phyloP scores from a whole-genome alignment of 2,113 vertebrate species.

The Salvelinus sp. region DNA sequence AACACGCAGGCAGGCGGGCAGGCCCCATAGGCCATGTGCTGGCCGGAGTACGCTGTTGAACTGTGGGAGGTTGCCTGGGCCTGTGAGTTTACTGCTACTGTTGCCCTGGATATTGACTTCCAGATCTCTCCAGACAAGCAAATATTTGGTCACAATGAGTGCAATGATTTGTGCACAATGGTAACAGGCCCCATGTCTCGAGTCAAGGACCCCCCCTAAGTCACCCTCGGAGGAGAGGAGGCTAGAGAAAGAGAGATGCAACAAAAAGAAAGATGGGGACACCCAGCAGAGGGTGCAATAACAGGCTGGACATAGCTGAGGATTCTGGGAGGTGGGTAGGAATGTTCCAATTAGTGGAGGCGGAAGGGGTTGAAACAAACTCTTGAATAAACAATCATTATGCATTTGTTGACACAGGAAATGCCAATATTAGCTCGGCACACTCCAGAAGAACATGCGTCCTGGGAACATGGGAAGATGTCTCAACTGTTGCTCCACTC shows the following conservation, averaged over 20 bases:
- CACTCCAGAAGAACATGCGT: conserved; percentile 23
- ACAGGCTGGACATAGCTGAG: not conserved
- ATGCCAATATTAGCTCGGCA: conserved; percentile 51
- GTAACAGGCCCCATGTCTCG: conserved; percentile 20
- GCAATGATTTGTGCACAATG: conserved; percentile 31
- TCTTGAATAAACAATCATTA: conserved; percentile 63
- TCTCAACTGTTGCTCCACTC: not conserved
- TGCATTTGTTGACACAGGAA: conserved; percentile 63
- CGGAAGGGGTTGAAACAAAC: conserved; percentile 41
- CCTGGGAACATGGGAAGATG: conserved; percentile 27
- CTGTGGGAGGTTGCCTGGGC: conserved; percentile 20
- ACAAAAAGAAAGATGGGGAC: conserved; percentile 26
- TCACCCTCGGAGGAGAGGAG: not conserved
- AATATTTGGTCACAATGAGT: conserved; percentile 53
- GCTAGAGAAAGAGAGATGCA: conserved; percentile 10
- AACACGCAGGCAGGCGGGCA: conserved; percentile 36
- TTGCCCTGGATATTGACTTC: conserved; percentile 38
- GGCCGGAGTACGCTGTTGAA: conserved; percentile 4
- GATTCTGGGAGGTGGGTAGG: conserved; percentile 10
- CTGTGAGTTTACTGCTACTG: conserved; percentile 41
- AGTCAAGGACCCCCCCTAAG: conserved; percentile 33
- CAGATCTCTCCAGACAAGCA: conserved; percentile 53
- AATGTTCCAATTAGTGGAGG: conserved; percentile 54
- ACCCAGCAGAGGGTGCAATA: conserved; percentile 32
- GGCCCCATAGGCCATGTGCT: conserved; percentile 21